Base-by-base conservation (phyloP, 2,113 vertebrate species). In the Prinia subflava region DNA sequence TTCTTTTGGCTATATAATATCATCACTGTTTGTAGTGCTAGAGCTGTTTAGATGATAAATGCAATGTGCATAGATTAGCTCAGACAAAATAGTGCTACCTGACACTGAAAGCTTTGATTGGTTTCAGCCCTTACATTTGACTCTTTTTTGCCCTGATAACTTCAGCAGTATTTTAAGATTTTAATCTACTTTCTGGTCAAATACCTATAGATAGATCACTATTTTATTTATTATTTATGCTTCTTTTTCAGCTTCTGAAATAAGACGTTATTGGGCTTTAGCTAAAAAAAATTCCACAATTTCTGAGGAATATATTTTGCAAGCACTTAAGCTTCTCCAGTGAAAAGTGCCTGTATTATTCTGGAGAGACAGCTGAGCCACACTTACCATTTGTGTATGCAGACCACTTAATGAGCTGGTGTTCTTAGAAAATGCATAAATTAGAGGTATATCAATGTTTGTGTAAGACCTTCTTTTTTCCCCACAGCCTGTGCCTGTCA, bases 91-190 rank as follows among this genome's bases (percentile, higher is more conserved):
- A 94, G 62, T 88, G 59, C 60, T 13, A 19, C 78, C 83, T 97
- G 93, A 92, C 81, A 94, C 22, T 30, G 69, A 70, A 92, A 93
- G 74, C 80, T 96, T 94, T 96, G 91, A 96, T 96, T 97, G 95
- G 83, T 95, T 98, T 96, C 69, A 87, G 64, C 75, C 69, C 62
- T 92, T 96, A 76, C 42, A 63, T 95, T 96, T 96, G 77, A 96
- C 63, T 95, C 44, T 85, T 83, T 97, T 97, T 95, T 96, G 83
- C 93, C 76, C 76, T 90, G 83, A 88, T 95, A 97, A 95, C 81
- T 96, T 97, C 68, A 91, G 73, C 69, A 95, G 71, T 97, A 97
- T 97, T 95, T 98, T 97, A 98, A 97, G 79, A 93, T 97, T 98
- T 97, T 97, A 96, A 98, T 97, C 93, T 96, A 92, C 88, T 96